Evolutionary conservation across 2,113 vertebrate species (phyloP).

Genomic region (Microtus richardsoni): DNA sequence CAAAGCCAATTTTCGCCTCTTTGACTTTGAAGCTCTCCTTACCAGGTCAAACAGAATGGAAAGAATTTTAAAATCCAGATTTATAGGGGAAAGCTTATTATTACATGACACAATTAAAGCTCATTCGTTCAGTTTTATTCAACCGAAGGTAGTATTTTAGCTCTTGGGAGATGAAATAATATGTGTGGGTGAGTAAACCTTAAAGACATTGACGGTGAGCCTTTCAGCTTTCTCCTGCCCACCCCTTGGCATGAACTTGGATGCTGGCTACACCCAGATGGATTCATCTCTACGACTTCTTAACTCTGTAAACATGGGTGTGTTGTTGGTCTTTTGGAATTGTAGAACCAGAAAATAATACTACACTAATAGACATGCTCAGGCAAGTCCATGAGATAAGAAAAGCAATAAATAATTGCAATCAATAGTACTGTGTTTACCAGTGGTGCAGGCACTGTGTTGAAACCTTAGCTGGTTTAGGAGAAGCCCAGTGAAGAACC

Average conservation of each 20-base stretch:
- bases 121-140: slow-evolving; percentile 34
- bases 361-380: background rate
- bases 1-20: background rate
- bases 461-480: background rate
- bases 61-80: slow-evolving; percentile 46
- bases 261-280: background rate
- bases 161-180: background rate
- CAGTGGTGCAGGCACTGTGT: background rate
- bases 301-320: background rate
- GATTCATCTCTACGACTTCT: slow-evolving; percentile 6
- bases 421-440: background rate
- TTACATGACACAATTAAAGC: slow-evolving; percentile 36
- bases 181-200: background rate
- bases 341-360: slow-evolving; percentile 47
- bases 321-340: slow-evolving; percentile 22
- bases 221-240: background rate
- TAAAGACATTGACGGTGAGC: background rate
- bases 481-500: background rate
- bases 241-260: background rate
- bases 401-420: slow-evolving; percentile 15
- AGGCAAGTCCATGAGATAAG: slow-evolving; percentile 15
- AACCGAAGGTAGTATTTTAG: slow-evolving; percentile 6
- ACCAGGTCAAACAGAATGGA: slow-evolving; percentile 26
- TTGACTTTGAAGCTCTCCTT: slow-evolving; percentile 49
- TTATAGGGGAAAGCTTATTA: background rate